Percentiles rank a stretch among this genome's conserved stretches.
phyloP scores from a whole-genome alignment of 2,113 vertebrate species.

The Ellobius talpinus region DNA sequence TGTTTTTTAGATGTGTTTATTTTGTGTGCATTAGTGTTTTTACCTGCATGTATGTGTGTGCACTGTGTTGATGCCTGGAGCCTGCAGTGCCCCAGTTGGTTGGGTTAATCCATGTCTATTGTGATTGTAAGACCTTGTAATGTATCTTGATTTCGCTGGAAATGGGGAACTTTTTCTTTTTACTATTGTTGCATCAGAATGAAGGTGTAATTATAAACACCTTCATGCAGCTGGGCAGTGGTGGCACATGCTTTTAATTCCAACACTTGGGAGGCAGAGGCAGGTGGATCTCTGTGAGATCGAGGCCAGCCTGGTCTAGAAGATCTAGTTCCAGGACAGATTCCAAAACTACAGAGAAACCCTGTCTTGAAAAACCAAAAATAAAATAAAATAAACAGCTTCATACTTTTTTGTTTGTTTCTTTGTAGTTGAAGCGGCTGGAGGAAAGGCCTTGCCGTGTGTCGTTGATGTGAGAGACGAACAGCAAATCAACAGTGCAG shows the following conservation, averaged over 20 bases:
- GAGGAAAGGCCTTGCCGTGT: conserved; percentile 95
- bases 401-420: conserved; percentile 34
- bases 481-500: conserved; percentile 91
- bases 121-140: neutral
- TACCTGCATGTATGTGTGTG: neutral
- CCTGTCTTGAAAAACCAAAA: too few species aligned
- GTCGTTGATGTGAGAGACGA: conserved; percentile 97
- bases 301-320: too few species aligned
- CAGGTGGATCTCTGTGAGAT: too few species aligned
- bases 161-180: neutral
- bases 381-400: neutral
- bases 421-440: conserved; percentile 92
- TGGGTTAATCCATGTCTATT: neutral
- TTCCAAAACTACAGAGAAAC: too few species aligned
- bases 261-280: too few species aligned
- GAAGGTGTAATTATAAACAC: conserved; percentile 5
- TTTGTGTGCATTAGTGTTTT: neutral
- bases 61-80: neutral
- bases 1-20: neutral
- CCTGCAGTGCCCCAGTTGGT: neutral
- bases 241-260: too few species aligned
- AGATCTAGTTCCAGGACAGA: too few species aligned
- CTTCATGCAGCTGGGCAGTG: neutral
- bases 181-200: neutral
- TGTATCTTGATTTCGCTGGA: neutral